phyloP scores from a whole-genome alignment of 2,888 invertebrate genomes.

The Sericinus montela region DNA sequence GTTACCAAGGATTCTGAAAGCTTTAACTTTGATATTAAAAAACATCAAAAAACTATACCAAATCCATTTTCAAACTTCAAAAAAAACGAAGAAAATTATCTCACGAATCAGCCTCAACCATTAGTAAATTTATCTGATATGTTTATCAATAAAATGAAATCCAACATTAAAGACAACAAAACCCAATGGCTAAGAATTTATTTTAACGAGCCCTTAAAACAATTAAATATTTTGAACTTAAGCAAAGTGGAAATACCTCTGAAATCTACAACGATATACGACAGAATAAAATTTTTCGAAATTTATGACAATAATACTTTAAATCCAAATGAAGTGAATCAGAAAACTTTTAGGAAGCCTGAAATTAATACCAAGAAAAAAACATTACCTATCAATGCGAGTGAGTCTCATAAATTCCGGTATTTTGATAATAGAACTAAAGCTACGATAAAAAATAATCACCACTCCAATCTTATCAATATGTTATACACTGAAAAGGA shows the following conservation, averaged over 20 bases:
- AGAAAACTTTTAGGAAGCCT: too few relatives aligned
- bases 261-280: slow-evolving; percentile 30
- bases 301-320: slow-evolving; percentile 52
- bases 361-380: background rate
- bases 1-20: background rate
- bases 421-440: background rate
- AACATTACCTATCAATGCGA: background rate
- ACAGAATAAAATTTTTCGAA: slow-evolving; percentile 66
- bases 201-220: slow-evolving; percentile 15
- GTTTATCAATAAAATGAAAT: slow-evolving; percentile 13
- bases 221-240: background rate
- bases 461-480: background rate
- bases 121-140: slow-evolving; percentile 6
- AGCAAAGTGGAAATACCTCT: background rate
- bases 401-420: background rate
- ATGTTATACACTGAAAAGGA: background rate
- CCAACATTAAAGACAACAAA: slow-evolving; percentile 1
- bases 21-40: slow-evolving; percentile 4
- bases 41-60: background rate
- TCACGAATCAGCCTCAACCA: background rate
- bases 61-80: background rate
- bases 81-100: background rate
- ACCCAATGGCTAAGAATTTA: slow-evolving; percentile 13
- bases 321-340: background rate
- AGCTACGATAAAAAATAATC: background rate